Conservation (phyloP, 2,797 vertebrate genomes). For the Spinibarbus caldwelli region DNA sequence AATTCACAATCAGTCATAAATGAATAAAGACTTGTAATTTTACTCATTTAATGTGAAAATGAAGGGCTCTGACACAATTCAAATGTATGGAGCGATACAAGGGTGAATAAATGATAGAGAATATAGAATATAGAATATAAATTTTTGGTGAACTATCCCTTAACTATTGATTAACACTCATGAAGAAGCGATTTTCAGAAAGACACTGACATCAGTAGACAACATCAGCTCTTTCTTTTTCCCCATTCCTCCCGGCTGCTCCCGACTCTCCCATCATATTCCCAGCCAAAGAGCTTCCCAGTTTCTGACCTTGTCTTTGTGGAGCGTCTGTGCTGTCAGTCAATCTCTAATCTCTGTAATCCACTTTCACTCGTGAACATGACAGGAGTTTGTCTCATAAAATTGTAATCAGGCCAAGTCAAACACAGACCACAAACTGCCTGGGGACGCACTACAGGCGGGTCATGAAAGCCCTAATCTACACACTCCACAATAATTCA, state of each 20-base stretch:
- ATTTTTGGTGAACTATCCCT: neutral
- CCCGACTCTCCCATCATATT: neutral
- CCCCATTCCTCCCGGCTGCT: neutral
- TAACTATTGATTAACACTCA: neutral
- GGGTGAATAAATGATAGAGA: neutral
- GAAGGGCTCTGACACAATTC: neutral
- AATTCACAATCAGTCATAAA: neutral
- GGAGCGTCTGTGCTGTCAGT: conserved; percentile 47
- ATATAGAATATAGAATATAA: neutral
- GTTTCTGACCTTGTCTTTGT: conserved; percentile 37
- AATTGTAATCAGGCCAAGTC: conserved; percentile 32
- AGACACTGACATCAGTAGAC: neutral
- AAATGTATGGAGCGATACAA: neutral
- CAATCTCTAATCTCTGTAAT: conserved; percentile 56
- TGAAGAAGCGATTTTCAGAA: neutral
- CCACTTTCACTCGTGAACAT: conserved; percentile 37
- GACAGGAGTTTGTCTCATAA: conserved; percentile 35
- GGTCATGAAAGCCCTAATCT: neutral
- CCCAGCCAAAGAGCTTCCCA: conserved; percentile 26
- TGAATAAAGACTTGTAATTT: neutral
- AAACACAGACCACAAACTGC: neutral
- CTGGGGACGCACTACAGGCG: neutral
- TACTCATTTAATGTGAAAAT: neutral
- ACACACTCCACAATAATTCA: neutral
- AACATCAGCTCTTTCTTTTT: neutral